Conservation (phyloP, 1,140 invertebrate species). For the Portunus trituberculatus region DNA sequence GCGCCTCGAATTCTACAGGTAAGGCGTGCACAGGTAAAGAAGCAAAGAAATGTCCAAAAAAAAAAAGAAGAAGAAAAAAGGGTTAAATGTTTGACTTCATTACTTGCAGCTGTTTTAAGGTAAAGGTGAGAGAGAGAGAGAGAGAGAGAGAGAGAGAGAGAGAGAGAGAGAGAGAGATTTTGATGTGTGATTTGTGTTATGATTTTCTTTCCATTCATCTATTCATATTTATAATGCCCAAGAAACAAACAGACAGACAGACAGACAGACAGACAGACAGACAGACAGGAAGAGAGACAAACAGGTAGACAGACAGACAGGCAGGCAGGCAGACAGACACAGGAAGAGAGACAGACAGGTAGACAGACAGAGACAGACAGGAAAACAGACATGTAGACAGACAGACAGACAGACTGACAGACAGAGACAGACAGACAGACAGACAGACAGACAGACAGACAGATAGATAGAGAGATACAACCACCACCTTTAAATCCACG, state of each 20-base stretch:
- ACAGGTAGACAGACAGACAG: constrained; percentile 22
- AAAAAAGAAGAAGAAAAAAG: too few relatives aligned
- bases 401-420: constrained; percentile 49
- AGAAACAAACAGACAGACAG: constrained; percentile 25
- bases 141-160: not conserved
- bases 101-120: too few relatives aligned
- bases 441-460: constrained; percentile 55
- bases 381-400: not conserved
- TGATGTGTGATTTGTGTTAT: not conserved
- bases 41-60: too few relatives aligned
- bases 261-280: not conserved
- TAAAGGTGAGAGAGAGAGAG: not conserved
- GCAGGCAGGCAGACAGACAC: not conserved
- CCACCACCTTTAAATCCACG: too few relatives aligned
- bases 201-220: not conserved
- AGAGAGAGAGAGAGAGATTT: not conserved
- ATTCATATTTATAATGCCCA: too few relatives aligned
- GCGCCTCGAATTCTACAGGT: too few relatives aligned
- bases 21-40: too few relatives aligned
- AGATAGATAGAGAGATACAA: constrained; percentile 32
- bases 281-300: not conserved
- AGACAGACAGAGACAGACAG: not conserved
- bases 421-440: constrained; percentile 27
- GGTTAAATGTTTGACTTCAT: too few relatives aligned
- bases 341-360: not conserved